Conservation (phyloP, 1,140 invertebrate species). For the Diabrotica virgifera region DNA sequence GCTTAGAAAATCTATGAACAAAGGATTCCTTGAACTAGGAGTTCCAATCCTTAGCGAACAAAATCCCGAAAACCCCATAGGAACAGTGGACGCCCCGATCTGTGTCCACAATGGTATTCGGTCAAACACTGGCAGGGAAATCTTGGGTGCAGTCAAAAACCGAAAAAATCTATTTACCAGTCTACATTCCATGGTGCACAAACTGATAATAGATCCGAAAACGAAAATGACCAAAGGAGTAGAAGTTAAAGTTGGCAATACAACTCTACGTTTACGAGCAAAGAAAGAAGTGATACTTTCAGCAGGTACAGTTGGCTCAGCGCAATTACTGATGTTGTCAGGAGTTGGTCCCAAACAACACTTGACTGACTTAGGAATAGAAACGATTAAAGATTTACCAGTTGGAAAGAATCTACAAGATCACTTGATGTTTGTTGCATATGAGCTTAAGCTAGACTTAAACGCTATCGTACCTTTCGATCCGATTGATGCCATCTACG, state of each 20-base stretch:
- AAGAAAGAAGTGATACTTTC: conserved; percentile 68
- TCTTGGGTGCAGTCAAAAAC: conserved; percentile 57
- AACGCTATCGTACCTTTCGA: conserved; percentile 2
- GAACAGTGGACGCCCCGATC: too few relatives aligned
- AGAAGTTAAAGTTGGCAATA: conserved; percentile 74
- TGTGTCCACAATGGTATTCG: neutral
- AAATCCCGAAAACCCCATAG: too few relatives aligned
- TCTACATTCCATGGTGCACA: conserved; percentile 79
- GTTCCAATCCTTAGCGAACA: too few relatives aligned
- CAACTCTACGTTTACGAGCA: conserved; percentile 63
- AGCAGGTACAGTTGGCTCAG: conserved; percentile 84
- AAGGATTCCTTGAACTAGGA: too few relatives aligned
- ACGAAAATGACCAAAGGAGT: conserved; percentile 82
- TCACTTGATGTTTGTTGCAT: conserved; percentile 80
- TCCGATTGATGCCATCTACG: conserved; percentile 23
- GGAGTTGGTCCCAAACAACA: conserved; percentile 83
- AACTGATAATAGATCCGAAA: conserved; percentile 77
- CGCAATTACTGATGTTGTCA: conserved; percentile 88
- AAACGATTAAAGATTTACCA: conserved; percentile 67
- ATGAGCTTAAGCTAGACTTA: conserved; percentile 19
- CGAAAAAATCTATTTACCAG: conserved; percentile 84
- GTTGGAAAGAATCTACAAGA: conserved; percentile 87
- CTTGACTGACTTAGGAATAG: conserved; percentile 66
- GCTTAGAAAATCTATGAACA: too few relatives aligned
- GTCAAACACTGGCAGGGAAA: neutral